A percentile compares a stretch with the other conserved stretches of the same genome.
phyloP scores from a whole-genome alignment of 2,888 invertebrate species.

The Petrolisthes manimaculis region DNA sequence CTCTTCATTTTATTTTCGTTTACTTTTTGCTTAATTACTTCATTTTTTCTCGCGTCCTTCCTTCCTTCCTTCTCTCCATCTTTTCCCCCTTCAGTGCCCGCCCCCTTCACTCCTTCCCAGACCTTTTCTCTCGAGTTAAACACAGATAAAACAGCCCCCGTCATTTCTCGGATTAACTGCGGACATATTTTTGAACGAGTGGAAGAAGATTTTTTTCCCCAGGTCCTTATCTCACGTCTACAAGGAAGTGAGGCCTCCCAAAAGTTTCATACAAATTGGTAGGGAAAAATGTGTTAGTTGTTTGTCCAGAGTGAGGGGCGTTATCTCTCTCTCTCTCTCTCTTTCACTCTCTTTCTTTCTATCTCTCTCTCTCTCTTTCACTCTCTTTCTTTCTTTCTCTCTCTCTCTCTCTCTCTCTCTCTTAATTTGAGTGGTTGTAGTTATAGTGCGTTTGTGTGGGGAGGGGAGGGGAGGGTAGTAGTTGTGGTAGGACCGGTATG shows the following conservation, averaged over 20 bases:
- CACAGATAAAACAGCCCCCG: background rate
- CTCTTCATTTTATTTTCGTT: too few relatives aligned
- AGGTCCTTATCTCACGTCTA: background rate
- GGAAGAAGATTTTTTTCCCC: background rate
- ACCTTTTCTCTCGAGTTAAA: too few relatives aligned
- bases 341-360: conserved; percentile 4
- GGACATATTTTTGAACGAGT: background rate
- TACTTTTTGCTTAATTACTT: too few relatives aligned
- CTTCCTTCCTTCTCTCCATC: too few relatives aligned
- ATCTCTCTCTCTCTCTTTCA: background rate
- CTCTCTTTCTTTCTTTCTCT: conserved; percentile 10
- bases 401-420: background rate
- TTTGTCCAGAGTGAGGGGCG: background rate
- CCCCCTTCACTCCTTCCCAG: too few relatives aligned
- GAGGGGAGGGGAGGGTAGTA: background rate
- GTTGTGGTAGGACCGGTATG: background rate
- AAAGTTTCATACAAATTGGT: background rate
- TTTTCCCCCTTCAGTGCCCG: too few relatives aligned
- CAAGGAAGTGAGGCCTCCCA: background rate
- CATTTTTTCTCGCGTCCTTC: too few relatives aligned
- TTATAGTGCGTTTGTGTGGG: background rate
- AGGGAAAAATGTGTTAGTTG: background rate
- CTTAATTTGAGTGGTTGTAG: background rate
- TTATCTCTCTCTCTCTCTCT: background rate
- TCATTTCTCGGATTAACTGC: background rate